Evolutionary conservation across 2,113 vertebrate genomes (phyloP).

Genomic region (Podocnemis expansa): DNA sequence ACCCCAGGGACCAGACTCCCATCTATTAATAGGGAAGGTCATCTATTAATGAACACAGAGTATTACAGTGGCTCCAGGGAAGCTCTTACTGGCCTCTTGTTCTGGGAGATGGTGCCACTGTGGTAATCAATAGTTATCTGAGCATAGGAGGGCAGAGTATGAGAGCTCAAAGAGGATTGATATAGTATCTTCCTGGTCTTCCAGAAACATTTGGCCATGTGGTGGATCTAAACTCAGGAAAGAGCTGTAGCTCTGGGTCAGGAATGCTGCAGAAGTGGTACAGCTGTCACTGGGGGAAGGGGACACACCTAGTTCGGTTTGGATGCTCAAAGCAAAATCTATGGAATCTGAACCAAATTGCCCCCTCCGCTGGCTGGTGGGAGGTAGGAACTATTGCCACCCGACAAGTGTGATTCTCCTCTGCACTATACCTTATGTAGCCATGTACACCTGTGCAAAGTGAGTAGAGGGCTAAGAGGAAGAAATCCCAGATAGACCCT

Average conservation of each 20-base stretch:
- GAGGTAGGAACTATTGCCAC: not conserved
- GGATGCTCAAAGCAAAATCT: not conserved
- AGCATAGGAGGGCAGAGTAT: not conserved
- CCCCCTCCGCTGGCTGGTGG: not conserved
- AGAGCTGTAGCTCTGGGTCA: not conserved
- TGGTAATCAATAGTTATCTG: rapidly evolving
- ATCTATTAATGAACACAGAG: rapidly evolving
- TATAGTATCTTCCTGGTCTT: not conserved
- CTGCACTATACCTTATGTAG: not conserved
- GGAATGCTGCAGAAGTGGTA: not conserved
- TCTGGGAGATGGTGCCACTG: not conserved
- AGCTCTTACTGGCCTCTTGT: not conserved
- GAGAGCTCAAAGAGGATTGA: not conserved
- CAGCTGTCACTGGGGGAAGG: not conserved
- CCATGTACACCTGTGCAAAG: not conserved
- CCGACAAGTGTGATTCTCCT: not conserved
- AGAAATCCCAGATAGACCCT: not conserved
- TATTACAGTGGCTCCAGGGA: rapidly evolving
- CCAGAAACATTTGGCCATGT: too few relatives aligned
- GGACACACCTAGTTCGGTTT: not conserved
- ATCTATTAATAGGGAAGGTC: not conserved
- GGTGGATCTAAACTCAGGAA: not conserved
- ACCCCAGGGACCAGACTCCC: rapidly evolving
- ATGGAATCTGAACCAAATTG: not conserved
- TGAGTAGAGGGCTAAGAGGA: not conserved